phyloP scores from a whole-genome alignment of 2,888 invertebrate species.

The Diogma glabrata region DNA sequence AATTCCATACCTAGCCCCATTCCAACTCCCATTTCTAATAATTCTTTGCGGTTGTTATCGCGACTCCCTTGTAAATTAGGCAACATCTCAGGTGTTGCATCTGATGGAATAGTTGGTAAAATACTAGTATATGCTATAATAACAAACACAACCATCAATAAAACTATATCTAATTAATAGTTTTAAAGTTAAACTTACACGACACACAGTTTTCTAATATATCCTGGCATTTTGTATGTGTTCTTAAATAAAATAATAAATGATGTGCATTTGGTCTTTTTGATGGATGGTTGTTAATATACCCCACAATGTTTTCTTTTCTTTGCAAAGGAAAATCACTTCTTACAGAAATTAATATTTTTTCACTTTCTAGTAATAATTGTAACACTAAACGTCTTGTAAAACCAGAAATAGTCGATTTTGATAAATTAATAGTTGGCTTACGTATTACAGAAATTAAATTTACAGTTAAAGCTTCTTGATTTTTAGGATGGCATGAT shows the following conservation, averaged over 20 bases:
- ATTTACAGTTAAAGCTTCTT: constrained; percentile 68
- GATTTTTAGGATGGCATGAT: constrained; percentile 74
- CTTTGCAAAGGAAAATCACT: constrained; percentile 33
- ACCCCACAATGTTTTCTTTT: constrained; percentile 25
- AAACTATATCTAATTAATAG: constrained; percentile 5
- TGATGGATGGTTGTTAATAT: constrained; percentile 47
- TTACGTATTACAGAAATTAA: constrained; percentile 38
- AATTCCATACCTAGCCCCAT: constrained; percentile 42
- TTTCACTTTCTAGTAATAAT: constrained; percentile 75
- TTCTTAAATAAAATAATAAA: constrained; percentile 59
- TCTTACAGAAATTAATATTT: constrained; percentile 61
- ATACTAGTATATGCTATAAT: constrained; percentile 33
- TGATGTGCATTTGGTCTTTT: constrained; percentile 63
- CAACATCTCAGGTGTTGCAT: constrained; percentile 23
- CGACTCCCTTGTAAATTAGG: constrained; percentile 17
- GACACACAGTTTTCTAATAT: constrained; percentile 54
- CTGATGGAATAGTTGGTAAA: constrained; percentile 27
- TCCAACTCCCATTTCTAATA: constrained; percentile 37
- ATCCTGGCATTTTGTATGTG: constrained; percentile 61
- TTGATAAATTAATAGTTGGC: constrained; percentile 17
- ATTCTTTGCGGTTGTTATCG: constrained; percentile 28
- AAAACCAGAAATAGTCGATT: constrained; percentile 62
- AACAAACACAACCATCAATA: not conserved
- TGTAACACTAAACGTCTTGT: constrained; percentile 77
- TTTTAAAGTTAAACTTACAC: constrained; percentile 23